Conservation (phyloP, 2,113 vertebrate species). For the Lontra canadensis region DNA sequence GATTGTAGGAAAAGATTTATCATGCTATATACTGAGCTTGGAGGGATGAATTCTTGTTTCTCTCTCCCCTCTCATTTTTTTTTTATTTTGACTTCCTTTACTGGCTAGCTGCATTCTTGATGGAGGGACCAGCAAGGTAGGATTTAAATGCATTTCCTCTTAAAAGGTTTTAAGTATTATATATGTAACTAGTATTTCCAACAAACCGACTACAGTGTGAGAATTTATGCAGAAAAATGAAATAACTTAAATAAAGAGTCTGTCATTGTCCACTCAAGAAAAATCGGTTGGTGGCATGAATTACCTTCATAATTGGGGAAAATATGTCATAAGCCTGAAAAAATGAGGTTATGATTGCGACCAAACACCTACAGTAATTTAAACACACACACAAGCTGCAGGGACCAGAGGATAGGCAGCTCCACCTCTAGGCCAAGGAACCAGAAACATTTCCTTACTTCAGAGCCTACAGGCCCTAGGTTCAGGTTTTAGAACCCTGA, state of each 20-base stretch:
- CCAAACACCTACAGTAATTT: background rate
- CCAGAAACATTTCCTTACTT: background rate
- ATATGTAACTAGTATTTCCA: background rate
- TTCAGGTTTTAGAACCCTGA: background rate
- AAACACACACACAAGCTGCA: background rate
- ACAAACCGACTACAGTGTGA: background rate
- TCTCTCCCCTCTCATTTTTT: background rate
- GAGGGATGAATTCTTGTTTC: background rate
- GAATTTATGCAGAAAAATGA: background rate
- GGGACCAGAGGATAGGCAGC: background rate
- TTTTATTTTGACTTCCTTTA: background rate
- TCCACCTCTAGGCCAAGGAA: background rate
- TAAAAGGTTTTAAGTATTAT: background rate
- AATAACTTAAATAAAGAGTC: background rate
- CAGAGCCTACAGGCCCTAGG: background rate
- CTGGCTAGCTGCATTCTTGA: background rate
- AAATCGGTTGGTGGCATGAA: background rate
- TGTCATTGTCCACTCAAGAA: background rate
- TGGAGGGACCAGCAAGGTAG: background rate
- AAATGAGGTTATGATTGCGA: background rate
- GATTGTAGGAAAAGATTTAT: background rate
- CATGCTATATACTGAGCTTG: background rate
- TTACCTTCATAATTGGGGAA: background rate
- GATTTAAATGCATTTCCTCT: background rate
- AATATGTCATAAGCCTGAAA: conserved; percentile 16